Evolutionary conservation across 1,140 invertebrate species (phyloP), one percentile per base, ranked within the genome.

Genomic region (Drosophila parabipectinata): DNA sequence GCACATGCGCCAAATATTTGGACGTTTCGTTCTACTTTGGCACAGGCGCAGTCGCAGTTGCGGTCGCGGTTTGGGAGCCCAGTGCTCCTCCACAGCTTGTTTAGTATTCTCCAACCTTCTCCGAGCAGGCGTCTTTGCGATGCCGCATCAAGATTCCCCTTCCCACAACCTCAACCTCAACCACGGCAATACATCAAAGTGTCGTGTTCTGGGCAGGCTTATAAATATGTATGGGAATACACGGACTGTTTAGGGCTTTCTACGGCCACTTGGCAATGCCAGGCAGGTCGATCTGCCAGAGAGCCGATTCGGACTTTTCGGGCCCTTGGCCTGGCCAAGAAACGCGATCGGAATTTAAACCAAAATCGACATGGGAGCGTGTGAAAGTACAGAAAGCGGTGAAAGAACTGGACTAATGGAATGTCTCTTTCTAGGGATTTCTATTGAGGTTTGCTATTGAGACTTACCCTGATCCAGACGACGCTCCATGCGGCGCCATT

Each of bases 401-500:
- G 8, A 30, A 24, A 24, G 7, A 57, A 47, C 4, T 47, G 7
- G 30, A 30, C 28, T 24, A 15, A n/a, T 7, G 4, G 7, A 2
- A 15, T 1, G 3, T 41, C n/a, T 15, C 44, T 2, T 3, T 21
- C 21, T 21, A 21, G 21, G 21, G 21, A 21, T 21, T 21, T 21
- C 21, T 21, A 21, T 21, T 21, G 21, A 21, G 21, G 21, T 21
- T 18, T 18, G 1, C 18, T 4, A 12, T 12, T 24, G n/a, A 12
- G 7, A 83, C 88, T 90, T 83, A 94, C 93, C 93, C 88, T 93
- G 92, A 74, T 93, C 92, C 53, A 94, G 93, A 63, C 93, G 92
- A 44, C 92, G 92, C 76, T 94, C 94, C 91, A 94, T 93, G 62
- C 92, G 92, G 64, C 93, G 92, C 94, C 94, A 95, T 64, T 95